Evolutionary conservation across 2,888 invertebrate species (phyloP).

Genomic region (Atethmia centrago): DNA sequence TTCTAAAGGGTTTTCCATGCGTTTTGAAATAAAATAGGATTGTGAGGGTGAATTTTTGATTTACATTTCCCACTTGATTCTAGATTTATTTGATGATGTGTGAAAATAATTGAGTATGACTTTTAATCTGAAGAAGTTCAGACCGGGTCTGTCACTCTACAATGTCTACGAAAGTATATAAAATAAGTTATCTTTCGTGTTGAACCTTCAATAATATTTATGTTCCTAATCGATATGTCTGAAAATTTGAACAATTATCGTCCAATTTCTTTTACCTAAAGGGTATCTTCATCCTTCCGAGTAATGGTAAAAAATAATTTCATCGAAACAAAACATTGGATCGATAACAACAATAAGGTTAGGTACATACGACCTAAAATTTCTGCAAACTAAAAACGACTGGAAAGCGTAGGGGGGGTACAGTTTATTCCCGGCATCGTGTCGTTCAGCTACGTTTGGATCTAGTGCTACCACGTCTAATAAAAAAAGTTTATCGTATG

Average conservation of each 20-base stretch:
- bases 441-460: slow-evolving; percentile 72
- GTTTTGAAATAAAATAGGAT: slow-evolving; percentile 49
- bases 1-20: slow-evolving; percentile 58
- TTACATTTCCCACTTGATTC: slow-evolving; percentile 37
- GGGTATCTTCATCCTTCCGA: not conserved
- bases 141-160: not conserved
- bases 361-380: slow-evolving; percentile 23
- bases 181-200: not conserved
- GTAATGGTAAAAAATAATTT: not conserved
- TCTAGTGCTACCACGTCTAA: slow-evolving; percentile 79
- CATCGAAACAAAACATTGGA: not conserved
- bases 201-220: not conserved
- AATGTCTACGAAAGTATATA: not conserved
- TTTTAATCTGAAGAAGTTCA: not conserved
- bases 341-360: slow-evolving; percentile 12
- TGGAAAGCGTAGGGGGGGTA: slow-evolving; percentile 67
- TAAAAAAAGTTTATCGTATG: slow-evolving; percentile 87
- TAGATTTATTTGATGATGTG: slow-evolving; percentile 26
- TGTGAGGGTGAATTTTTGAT: slow-evolving; percentile 51
- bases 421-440: slow-evolving; percentile 70
- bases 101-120: slow-evolving; percentile 6
- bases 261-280: not conserved
- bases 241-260: not conserved
- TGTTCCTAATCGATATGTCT: not conserved
- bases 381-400: slow-evolving; percentile 54